phyloP scores from a whole-genome alignment of 2,888 invertebrate species.

The Drosophila kambysellisi region DNA sequence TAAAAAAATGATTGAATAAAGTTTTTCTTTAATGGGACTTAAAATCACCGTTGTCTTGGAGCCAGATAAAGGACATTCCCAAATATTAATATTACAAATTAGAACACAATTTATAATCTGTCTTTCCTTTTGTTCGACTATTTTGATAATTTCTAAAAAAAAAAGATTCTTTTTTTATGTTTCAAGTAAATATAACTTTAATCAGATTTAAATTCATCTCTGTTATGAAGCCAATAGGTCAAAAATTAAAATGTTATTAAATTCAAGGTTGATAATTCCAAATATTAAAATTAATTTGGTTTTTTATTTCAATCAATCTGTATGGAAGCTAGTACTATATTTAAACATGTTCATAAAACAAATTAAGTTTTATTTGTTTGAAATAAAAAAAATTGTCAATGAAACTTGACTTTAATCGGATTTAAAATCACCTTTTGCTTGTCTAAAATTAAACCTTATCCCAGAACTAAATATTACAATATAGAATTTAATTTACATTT shows the following conservation, averaged over 20 bases:
- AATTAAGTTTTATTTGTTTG: not conserved
- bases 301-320: not conserved
- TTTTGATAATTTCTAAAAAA: not conserved
- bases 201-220: not conserved
- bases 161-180: not conserved
- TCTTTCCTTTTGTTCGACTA: not conserved
- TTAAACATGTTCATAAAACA: too few relatives aligned
- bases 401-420: slow-evolving; percentile 11
- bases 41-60: not conserved
- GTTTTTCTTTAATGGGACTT: slow-evolving; percentile 3
- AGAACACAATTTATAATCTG: not conserved
- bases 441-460: not conserved
- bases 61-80: fast-evolving
- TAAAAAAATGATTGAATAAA: not conserved
- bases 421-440: slow-evolving; percentile 10
- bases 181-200: not conserved
- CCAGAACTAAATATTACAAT: not conserved
- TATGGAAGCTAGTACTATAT: not conserved
- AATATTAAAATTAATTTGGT: not conserved
- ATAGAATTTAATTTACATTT: not conserved
- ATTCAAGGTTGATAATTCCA: not conserved
- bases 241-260: not conserved
- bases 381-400: not conserved
- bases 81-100: not conserved
- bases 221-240: not conserved